phyloP scores from a whole-genome alignment of 92 coral and sea anemone genomes.

The Plumapathes pennacea region DNA sequence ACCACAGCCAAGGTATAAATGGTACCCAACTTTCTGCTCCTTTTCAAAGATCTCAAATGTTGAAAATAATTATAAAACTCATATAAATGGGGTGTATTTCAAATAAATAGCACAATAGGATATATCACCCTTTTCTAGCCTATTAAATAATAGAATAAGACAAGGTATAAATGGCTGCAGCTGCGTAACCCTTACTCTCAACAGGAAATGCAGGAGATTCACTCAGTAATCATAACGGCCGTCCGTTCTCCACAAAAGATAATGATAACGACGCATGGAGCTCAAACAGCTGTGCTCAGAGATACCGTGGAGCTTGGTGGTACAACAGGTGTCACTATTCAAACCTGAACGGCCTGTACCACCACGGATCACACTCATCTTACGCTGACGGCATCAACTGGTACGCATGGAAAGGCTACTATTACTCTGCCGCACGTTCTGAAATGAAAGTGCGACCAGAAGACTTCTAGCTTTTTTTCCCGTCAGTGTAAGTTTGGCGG shows the following conservation, averaged over 20 bases:
- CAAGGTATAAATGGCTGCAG: too few relatives aligned
- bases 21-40: too few relatives aligned
- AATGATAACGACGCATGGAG: slow-evolving; percentile 36
- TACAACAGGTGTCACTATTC: slow-evolving; percentile 40
- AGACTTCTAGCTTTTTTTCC: too few relatives aligned
- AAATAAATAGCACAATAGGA: too few relatives aligned
- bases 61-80: too few relatives aligned
- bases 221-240: slow-evolving; percentile 42
- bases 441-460: slow-evolving; percentile 53
- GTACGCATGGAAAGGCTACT: slow-evolving; percentile 56
- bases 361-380: slow-evolving; percentile 42
- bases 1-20: too few relatives aligned
- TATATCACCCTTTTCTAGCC: too few relatives aligned
- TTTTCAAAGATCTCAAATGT: too few relatives aligned
- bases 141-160: too few relatives aligned
- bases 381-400: slow-evolving; percentile 62
- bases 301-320: slow-evolving; percentile 63
- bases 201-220: slow-evolving; percentile 55
- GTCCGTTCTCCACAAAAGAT: slow-evolving; percentile 49
- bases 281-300: slow-evolving; percentile 47
- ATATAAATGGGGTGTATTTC: too few relatives aligned
- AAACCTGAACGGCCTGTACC: slow-evolving; percentile 51
- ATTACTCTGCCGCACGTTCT: slow-evolving; percentile 38
- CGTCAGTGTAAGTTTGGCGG: too few relatives aligned
- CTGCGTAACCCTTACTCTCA: too few relatives aligned